phyloP scores from a whole-genome alignment of 1,140 invertebrate genomes.

The Panonychus citri region DNA sequence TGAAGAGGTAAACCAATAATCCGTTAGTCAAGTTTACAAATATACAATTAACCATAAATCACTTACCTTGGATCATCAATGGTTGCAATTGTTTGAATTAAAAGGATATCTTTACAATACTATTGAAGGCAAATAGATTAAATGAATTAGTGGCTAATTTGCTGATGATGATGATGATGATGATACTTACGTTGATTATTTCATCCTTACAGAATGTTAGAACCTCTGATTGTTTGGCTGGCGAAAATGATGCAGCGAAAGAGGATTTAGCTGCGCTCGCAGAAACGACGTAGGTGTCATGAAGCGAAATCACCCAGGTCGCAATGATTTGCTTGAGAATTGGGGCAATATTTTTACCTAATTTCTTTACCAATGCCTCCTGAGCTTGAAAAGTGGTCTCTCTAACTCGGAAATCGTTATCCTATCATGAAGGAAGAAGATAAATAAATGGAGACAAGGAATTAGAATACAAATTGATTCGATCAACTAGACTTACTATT shows the following conservation, averaged over 20 bases:
- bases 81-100: constrained; percentile 36
- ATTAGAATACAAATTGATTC: constrained; percentile 4
- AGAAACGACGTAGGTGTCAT: constrained; percentile 54
- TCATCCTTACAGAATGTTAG: constrained; percentile 49
- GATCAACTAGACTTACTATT: constrained; percentile 20
- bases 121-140: constrained; percentile 1
- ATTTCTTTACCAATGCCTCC: constrained; percentile 35
- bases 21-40: constrained; percentile 24
- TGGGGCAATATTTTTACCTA: constrained; percentile 49
- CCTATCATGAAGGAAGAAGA: constrained; percentile 21
- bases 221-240: constrained; percentile 40
- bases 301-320: constrained; percentile 48
- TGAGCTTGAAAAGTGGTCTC: constrained; percentile 37
- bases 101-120: constrained; percentile 21
- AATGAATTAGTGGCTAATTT: not conserved
- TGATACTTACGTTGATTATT: constrained; percentile 34
- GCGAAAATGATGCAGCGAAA: constrained; percentile 42
- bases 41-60: constrained; percentile 36
- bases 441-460: constrained; percentile 3
- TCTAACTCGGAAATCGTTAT: constrained; percentile 50
- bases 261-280: constrained; percentile 41
- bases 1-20: not conserved
- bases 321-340: constrained; percentile 27
- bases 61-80: constrained; percentile 34
- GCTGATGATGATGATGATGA: not conserved